These are phyloP conservation scores for Boulengeromyrus knoepffleri DNA, from an alignment of 2,113 vertebrate genomes.

Conservation along the genomic window DNA sequence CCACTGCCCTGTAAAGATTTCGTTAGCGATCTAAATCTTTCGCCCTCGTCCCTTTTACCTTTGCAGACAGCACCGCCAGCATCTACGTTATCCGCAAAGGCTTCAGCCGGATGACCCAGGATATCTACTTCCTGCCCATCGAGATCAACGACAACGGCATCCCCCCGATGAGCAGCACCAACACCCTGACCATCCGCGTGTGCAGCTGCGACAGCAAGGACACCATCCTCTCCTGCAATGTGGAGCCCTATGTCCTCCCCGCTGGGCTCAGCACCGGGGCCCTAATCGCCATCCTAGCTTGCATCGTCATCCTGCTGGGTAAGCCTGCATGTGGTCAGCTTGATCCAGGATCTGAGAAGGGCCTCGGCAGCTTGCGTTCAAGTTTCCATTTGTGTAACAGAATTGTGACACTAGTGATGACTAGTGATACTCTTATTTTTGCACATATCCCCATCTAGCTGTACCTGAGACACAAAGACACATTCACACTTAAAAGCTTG, in stretches of 20 bases:
- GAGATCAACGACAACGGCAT: conserved; percentile 84
- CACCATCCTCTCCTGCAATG: conserved; percentile 78
- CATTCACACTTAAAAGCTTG: background rate
- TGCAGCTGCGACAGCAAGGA: conserved; percentile 80
- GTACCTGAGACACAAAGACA: background rate
- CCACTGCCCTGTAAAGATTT: background rate
- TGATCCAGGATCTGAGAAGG: background rate
- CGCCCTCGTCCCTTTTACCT: background rate
- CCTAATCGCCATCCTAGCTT: conserved; percentile 89
- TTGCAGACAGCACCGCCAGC: conserved; percentile 79
- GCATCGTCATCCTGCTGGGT: conserved; percentile 92
- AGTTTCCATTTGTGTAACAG: background rate
- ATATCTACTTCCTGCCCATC: conserved; percentile 80
- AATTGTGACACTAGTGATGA: background rate
- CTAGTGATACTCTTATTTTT: background rate
- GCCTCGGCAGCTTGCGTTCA: background rate
- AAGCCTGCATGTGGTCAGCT: conserved; percentile 29
- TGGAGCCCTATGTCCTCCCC: conserved; percentile 77
- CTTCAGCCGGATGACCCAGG: conserved; percentile 83
- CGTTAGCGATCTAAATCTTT: background rate
- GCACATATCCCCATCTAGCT: background rate
- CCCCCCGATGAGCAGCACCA: conserved; percentile 84
- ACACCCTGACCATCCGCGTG: conserved; percentile 84
- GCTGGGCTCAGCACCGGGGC: conserved; percentile 90
- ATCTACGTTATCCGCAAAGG: conserved; percentile 74